A percentile compares a stretch with the other conserved stretches of the same genome.
Conservation (phyloP, 1,140 invertebrate species). For the Leptinotarsa defecta region DNA sequence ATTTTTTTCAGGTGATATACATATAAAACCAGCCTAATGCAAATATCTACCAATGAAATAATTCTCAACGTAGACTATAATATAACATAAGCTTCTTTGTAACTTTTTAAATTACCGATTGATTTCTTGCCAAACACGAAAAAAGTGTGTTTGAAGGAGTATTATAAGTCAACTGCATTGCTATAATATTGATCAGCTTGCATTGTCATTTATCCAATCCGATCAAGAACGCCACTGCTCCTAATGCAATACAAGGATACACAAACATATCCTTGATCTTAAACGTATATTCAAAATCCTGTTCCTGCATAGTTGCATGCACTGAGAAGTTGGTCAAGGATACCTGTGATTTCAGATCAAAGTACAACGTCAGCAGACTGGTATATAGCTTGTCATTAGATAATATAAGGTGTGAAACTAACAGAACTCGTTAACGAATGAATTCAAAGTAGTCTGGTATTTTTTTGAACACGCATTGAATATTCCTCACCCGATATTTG, state of each 20-base stretch:
- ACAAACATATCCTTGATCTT: conserved; percentile 1
- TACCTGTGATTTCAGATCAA: not conserved
- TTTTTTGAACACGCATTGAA: not conserved
- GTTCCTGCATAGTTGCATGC: conserved; percentile 2
- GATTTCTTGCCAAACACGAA: too few relatives aligned
- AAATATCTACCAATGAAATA: too few relatives aligned
- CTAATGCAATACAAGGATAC: not conserved
- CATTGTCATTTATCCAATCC: too few relatives aligned
- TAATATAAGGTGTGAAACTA: conserved; percentile 1
- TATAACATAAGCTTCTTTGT: too few relatives aligned
- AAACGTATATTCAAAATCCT: conserved; percentile 2
- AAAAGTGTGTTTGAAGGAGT: too few relatives aligned
- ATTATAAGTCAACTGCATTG: too few relatives aligned
- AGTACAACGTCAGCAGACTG: not conserved
- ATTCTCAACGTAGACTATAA: too few relatives aligned
- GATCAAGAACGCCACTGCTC: not conserved
- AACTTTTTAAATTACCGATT: too few relatives aligned
- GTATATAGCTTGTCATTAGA: conserved; percentile 1
- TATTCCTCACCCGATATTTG: too few relatives aligned
- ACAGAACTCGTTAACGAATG: not conserved
- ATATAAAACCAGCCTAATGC: too few relatives aligned
- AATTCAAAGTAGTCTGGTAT: not conserved
- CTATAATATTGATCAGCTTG: too few relatives aligned
- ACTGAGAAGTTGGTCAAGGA: conserved; percentile 2
- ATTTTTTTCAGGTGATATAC: too few relatives aligned